Base-by-base conservation (phyloP, 2,888 invertebrate species). In the Drosophila tripunctata region DNA sequence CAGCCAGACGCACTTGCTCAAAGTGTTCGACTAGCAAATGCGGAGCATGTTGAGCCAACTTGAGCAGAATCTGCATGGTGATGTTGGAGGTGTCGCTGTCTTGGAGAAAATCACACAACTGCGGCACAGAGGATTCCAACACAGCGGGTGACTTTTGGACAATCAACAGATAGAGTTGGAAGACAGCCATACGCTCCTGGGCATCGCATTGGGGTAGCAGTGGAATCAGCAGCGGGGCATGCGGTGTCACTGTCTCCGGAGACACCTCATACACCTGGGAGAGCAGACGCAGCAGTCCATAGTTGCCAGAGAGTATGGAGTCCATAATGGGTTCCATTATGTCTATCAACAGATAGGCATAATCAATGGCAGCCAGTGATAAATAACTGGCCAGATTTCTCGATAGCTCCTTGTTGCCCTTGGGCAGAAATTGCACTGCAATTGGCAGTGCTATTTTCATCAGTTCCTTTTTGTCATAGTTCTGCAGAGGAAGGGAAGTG, bases 221-320 rank as follows among this genome's bases (percentile, higher is more conserved):
- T 0, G 89, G 83, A 1, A 97, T 95, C 31, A 98, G 92, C 2
- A 96, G 95, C 90, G 96, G 94, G 2, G 96, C 94, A 91, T 97
- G 96, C 4, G 96, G 96, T 78, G 97, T 95, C 17, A 98, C 94
- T 0, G 96, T 95, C 81, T 96, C 96, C 2, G 95, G 95, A 43
- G 97, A 96, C 15, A 97, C 96, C 84, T 95, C 95, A 90, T 98
- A 98, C 33, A 98, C 94, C 92, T 97, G 97, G 0, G 97, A 97
- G 67, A 98, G 93, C 33, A 98, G 97, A 47, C 97, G 93, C 69
- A 97, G 95, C 17, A 98, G 92, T 0, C 96, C 95, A 91, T 96
- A 97, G 92, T 98, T 98, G 51, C 97, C 97, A 87, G 96, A 94
- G 89, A 97, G 94, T 66, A 98, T 96, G 68, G 97, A 97, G 90